Evolutionary conservation across 1,140 invertebrate species (phyloP).

Genomic region (Drosophila tani): DNA sequence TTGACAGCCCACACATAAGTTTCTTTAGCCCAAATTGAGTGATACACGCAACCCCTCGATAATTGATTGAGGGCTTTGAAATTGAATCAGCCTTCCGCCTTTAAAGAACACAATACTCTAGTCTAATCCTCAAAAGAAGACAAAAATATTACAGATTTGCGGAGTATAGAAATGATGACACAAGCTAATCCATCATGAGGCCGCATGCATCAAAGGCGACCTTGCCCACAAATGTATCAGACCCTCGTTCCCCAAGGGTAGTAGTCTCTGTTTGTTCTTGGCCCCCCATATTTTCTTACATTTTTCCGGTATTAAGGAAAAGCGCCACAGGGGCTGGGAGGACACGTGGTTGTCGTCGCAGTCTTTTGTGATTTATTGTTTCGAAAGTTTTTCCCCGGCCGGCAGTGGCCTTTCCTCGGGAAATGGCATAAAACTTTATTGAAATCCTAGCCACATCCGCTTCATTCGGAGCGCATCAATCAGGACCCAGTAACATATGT

Average conservation of each 20-base stretch:
- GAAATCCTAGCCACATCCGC: conserved; percentile 61
- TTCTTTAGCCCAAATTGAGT: background rate
- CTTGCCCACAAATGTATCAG: conserved; percentile 17
- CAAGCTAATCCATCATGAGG: conserved; percentile 47
- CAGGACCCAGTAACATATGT: conserved; percentile 41
- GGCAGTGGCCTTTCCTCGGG: conserved; percentile 10
- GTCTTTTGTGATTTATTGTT: conserved; percentile 76
- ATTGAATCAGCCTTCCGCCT: background rate
- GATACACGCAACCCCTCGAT: too few species aligned
- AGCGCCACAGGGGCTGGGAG: conserved; percentile 9
- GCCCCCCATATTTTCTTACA: conserved; percentile 7
- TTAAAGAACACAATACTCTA: conserved; percentile 6
- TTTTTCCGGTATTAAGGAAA: conserved; percentile 27
- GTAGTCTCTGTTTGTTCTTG: conserved; percentile 25
- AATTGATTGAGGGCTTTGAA: conserved; percentile 16
- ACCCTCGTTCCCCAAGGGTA: conserved; percentile 27
- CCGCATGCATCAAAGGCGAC: conserved; percentile 19
- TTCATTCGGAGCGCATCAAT: conserved; percentile 43
- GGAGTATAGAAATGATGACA: conserved; percentile 19
- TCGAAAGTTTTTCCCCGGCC: conserved; percentile 51
- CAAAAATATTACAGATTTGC: conserved; percentile 14
- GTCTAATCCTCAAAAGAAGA: conserved; percentile 19
- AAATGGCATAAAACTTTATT: conserved; percentile 71
- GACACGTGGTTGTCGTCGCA: conserved; percentile 58
- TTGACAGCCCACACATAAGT: background rate